Percentiles rank a stretch among this genome's conserved stretches.
Evolutionary conservation across 2,113 vertebrate species (phyloP).

Genomic region (Isichthys henryi): DNA sequence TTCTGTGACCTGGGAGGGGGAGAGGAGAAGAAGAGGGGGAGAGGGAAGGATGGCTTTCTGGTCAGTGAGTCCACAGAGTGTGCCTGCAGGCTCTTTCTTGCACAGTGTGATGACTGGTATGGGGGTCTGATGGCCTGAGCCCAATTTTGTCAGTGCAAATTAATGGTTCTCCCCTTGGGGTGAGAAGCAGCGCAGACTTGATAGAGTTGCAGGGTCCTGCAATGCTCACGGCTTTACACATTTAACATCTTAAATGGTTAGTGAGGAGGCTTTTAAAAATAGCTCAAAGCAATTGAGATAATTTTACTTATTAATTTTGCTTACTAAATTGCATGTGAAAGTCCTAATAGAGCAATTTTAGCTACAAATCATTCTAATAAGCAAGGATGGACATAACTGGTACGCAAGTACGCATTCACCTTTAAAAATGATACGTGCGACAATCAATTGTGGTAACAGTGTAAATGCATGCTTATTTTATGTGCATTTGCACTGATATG

Average conservation of each 20-base stretch:
- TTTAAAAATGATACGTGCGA: too few species aligned
- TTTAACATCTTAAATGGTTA: neutral
- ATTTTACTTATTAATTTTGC: neutral
- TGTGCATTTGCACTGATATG: too few species aligned
- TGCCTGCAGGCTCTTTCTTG: neutral
- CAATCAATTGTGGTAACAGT: too few species aligned
- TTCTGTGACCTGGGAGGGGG: neutral
- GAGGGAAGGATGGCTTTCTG: neutral
- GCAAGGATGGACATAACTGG: too few species aligned
- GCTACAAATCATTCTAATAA: neutral
- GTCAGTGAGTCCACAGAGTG: neutral
- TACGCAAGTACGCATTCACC: too few species aligned
- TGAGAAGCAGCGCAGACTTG: neutral
- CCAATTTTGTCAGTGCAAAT: neutral
- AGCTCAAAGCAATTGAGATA: neutral
- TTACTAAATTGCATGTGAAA: neutral
- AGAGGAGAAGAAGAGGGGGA: neutral
- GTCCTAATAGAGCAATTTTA: neutral
- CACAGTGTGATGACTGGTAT: neutral
- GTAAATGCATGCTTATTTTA: too few species aligned
- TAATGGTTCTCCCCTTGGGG: neutral
- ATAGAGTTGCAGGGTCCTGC: neutral
- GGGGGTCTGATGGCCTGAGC: neutral
- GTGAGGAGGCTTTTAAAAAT: neutral
- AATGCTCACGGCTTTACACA: neutral